phyloP scores from a whole-genome alignment of 2,113 vertebrate genomes.

The Oenanthe melanoleuca region DNA sequence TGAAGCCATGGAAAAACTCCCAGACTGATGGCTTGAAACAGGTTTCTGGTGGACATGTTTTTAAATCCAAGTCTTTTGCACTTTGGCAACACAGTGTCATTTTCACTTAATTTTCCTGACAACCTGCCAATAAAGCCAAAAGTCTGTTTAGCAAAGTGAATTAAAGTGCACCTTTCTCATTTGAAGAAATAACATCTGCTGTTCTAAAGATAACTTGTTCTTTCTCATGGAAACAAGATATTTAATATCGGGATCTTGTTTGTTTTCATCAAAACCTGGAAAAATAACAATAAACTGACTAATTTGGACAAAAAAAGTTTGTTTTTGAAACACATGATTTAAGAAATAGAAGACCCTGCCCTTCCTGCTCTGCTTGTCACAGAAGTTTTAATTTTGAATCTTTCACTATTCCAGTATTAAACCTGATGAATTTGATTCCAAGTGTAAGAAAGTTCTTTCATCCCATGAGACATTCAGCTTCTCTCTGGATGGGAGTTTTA shows the following conservation, averaged over 20 bases:
- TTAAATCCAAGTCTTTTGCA: constrained; percentile 15
- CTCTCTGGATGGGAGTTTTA: neutral
- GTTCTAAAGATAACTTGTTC: constrained; percentile 1
- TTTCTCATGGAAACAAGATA: constrained; percentile 14
- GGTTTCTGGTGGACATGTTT: constrained; percentile 8
- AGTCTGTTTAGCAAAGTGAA: neutral
- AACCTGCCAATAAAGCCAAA: constrained; percentile 1
- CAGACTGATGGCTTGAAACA: neutral
- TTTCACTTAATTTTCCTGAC: constrained; percentile 45
- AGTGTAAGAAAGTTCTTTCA: neutral
- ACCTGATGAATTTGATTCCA: neutral
- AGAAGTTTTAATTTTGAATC: neutral
- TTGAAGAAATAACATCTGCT: constrained; percentile 19
- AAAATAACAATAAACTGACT: constrained; percentile 21
- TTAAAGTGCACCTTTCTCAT: constrained; percentile 18
- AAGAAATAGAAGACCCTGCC: neutral
- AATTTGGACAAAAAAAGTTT: neutral
- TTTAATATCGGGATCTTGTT: neutral
- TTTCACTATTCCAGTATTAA: neutral
- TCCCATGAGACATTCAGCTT: neutral
- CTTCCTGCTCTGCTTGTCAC: neutral
- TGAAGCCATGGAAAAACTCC: neutral
- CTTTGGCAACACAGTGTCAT: neutral
- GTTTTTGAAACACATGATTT: neutral
- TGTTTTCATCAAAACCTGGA: neutral